A percentile compares a stretch with the other conserved stretches of the same genome.
These are phyloP conservation scores for Coreius guichenoti DNA, from an alignment of 2,797 vertebrate species.

Conservation along the genomic window DNA sequence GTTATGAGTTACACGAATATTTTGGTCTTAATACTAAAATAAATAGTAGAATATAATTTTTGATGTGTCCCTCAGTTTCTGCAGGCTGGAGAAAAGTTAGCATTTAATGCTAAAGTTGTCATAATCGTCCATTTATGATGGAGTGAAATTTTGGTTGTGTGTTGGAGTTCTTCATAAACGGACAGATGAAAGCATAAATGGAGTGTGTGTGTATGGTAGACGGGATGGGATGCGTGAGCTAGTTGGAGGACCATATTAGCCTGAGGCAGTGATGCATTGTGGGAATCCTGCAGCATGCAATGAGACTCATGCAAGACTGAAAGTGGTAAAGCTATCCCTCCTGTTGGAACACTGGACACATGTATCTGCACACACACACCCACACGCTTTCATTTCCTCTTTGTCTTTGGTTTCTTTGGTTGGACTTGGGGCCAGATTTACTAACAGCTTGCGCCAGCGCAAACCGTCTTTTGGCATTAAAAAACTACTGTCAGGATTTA, in stretches of 20 bases:
- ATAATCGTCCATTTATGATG: neutral
- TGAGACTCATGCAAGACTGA: slow-evolving; percentile 36
- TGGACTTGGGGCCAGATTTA: too few relatives aligned
- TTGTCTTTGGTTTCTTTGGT: neutral
- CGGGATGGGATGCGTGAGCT: neutral
- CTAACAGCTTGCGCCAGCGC: too few relatives aligned
- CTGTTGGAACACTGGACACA: too few relatives aligned
- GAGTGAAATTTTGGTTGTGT: neutral
- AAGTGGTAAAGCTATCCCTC: neutral
- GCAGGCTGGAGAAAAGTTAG: neutral
- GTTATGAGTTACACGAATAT: neutral
- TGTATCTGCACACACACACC: neutral
- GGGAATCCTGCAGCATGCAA: slow-evolving; percentile 36
- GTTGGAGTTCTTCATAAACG: neutral
- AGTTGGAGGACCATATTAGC: slow-evolving; percentile 5
- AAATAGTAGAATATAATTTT: neutral
- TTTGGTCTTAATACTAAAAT: neutral
- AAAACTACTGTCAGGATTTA: too few relatives aligned
- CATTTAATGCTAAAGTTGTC: neutral
- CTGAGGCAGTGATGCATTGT: slow-evolving; percentile 42
- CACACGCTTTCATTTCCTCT: slow-evolving; percentile 1
- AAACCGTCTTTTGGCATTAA: too few relatives aligned
- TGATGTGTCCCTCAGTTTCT: neutral
- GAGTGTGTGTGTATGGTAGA: neutral
- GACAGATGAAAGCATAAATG: slow-evolving; percentile 10